Evolutionary conservation across 92 coral and sea anemone species (phyloP).

Genomic region (Siderastrea radians): DNA sequence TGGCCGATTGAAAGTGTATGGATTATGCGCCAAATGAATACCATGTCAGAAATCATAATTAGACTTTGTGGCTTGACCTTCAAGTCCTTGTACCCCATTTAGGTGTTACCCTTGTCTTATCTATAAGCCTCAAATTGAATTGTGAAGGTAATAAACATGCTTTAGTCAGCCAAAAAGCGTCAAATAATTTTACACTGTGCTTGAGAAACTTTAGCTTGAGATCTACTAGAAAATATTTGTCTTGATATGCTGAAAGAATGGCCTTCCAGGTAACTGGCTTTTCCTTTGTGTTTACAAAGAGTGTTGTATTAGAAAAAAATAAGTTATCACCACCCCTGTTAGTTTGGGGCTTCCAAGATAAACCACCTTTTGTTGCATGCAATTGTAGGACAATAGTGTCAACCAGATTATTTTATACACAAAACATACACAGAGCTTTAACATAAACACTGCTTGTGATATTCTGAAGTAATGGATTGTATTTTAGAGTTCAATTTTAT

Average conservation of each 20-base stretch:
- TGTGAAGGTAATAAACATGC: background rate
- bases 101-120: background rate
- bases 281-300: background rate
- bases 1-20: too few species aligned
- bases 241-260: background rate
- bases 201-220: background rate
- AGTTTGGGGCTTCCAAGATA: background rate
- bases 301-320: background rate
- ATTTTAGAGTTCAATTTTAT: background rate
- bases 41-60: too few species aligned
- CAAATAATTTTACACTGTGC: background rate
- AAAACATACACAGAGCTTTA: background rate
- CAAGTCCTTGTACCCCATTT: background rate
- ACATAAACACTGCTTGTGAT: background rate
- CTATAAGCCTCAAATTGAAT: background rate
- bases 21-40: too few species aligned
- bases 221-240: background rate
- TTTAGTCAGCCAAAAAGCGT: background rate
- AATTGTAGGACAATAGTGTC: background rate
- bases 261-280: background rate
- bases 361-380: background rate
- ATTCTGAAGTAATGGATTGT: background rate
- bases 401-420: conserved; percentile 3
- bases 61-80: background rate
- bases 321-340: background rate